These are phyloP conservation scores for Pteria penguin DNA, from an alignment of 2,888 invertebrate genomes.

Conservation along the genomic window DNA sequence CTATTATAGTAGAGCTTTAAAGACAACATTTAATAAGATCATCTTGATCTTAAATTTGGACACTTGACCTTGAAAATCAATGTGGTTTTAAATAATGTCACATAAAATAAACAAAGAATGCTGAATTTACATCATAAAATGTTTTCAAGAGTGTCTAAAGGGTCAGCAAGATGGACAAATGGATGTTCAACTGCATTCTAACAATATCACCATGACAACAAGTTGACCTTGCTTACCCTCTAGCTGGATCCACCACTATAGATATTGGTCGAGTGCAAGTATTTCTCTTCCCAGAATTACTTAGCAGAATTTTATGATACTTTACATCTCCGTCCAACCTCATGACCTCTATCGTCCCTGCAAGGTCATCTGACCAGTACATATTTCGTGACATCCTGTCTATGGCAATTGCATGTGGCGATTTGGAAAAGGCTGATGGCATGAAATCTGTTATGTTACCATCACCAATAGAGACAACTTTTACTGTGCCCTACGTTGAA, in stretches of 20 bases:
- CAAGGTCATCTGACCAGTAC: constrained; percentile 90
- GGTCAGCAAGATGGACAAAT: not conserved
- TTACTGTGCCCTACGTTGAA: constrained; percentile 46
- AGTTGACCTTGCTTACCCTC: constrained; percentile 89
- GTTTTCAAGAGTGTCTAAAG: not conserved
- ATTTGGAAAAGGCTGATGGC: constrained; percentile 83
- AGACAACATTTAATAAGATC: too few relatives aligned
- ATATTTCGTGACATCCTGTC: constrained; percentile 98
- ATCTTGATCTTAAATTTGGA: too few relatives aligned
- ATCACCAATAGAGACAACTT: constrained; percentile 19
- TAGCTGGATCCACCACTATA: constrained; percentile 94
- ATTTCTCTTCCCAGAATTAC: constrained; percentile 91
- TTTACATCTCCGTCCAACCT: constrained; percentile 88
- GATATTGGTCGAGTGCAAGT: constrained; percentile 93
- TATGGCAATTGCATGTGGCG: constrained; percentile 94
- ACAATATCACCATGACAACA: constrained; percentile 43
- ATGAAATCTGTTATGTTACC: constrained; percentile 38
- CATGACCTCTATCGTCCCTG: constrained; percentile 89
- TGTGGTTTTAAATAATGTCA: too few relatives aligned
- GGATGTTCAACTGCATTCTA: not conserved
- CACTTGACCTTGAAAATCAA: too few relatives aligned
- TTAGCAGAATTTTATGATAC: constrained; percentile 91
- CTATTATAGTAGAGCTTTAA: too few relatives aligned
- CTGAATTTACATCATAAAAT: not conserved
- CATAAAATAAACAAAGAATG: too few relatives aligned